These are phyloP conservation scores for Catagonus wagneri DNA, from an alignment of 2,113 vertebrate genomes.

Conservation along the genomic window DNA sequence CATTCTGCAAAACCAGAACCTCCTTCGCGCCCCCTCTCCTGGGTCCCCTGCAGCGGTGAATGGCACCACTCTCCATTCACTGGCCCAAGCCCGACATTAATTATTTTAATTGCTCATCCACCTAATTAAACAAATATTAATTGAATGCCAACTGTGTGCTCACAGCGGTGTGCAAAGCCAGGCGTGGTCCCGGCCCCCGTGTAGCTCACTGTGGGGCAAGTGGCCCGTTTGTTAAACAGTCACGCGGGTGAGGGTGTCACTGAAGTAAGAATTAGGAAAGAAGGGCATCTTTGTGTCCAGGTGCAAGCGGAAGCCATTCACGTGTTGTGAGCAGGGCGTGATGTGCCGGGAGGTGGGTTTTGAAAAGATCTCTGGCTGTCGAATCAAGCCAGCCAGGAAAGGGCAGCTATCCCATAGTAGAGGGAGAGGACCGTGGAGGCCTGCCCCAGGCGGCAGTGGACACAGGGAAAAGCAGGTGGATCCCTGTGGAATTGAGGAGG, in stretches of 20 bases:
- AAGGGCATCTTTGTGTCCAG: slow-evolving; percentile 2
- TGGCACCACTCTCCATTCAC: slow-evolving; percentile 24
- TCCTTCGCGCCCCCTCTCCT: not conserved
- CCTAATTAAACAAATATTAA: slow-evolving; percentile 76
- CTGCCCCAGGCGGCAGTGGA: not conserved
- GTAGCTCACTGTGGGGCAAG: not conserved
- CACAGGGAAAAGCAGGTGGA: not conserved
- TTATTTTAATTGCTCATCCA: slow-evolving; percentile 71
- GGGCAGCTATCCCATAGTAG: accelerated
- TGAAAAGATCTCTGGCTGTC: not conserved
- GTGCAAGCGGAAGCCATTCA: not conserved
- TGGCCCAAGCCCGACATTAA: slow-evolving; percentile 61
- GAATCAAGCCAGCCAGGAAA: not conserved
- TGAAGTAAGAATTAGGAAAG: not conserved
- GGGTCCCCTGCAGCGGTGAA: not conserved
- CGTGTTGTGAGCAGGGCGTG: not conserved
- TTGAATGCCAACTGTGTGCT: slow-evolving; percentile 27
- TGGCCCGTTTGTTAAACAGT: not conserved
- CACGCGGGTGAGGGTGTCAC: not conserved
- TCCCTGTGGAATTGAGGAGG: not conserved
- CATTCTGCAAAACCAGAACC: not conserved
- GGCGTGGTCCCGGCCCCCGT: not conserved
- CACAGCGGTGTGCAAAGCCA: slow-evolving; percentile 2
- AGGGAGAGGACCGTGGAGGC: not conserved
- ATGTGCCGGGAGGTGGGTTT: not conserved